A percentile compares a stretch with the other conserved stretches of the same genome.
phyloP scores from a whole-genome alignment of 2,797 vertebrate species.

The Aldrovandia affinis region DNA sequence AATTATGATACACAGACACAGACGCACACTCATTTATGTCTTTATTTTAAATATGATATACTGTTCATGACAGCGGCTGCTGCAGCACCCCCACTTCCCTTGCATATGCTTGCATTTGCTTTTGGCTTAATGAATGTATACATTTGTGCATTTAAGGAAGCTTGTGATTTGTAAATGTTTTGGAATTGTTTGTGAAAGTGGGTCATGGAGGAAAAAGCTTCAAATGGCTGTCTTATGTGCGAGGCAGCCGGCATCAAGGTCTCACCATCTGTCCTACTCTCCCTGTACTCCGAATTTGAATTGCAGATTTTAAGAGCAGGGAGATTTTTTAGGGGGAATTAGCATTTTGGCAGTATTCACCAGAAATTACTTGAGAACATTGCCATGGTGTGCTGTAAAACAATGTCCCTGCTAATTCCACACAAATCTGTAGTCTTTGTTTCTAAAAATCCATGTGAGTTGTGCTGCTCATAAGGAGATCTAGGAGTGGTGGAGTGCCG shows the following conservation, averaged over 20 bases:
- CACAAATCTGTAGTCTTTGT: neutral
- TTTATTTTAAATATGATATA: no score
- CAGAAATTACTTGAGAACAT: neutral
- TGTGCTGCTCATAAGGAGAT: neutral
- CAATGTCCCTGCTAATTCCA: neutral
- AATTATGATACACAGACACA: no score
- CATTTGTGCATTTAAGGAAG: conserved; percentile 54
- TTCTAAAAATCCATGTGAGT: neutral
- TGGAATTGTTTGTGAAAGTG: conserved; percentile 56
- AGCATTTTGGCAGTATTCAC: neutral
- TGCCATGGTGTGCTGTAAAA: neutral
- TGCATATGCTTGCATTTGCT: neutral
- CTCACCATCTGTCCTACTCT: conserved; percentile 69
- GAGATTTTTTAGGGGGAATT: neutral
- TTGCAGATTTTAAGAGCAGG: conserved; percentile 60
- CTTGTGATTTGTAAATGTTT: conserved; percentile 59
- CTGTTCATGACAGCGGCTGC: no score
- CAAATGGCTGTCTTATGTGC: conserved; percentile 55
- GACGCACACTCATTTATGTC: no score
- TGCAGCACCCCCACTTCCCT: no score
- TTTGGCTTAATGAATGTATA: conserved; percentile 51
- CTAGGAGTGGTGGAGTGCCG: neutral
- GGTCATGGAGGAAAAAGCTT: conserved; percentile 54
- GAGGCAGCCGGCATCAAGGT: conserved; percentile 58
- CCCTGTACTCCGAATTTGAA: conserved; percentile 65